Base-by-base conservation (phyloP, 2,888 invertebrate species). In the Siphlonurus alternatus region DNA sequence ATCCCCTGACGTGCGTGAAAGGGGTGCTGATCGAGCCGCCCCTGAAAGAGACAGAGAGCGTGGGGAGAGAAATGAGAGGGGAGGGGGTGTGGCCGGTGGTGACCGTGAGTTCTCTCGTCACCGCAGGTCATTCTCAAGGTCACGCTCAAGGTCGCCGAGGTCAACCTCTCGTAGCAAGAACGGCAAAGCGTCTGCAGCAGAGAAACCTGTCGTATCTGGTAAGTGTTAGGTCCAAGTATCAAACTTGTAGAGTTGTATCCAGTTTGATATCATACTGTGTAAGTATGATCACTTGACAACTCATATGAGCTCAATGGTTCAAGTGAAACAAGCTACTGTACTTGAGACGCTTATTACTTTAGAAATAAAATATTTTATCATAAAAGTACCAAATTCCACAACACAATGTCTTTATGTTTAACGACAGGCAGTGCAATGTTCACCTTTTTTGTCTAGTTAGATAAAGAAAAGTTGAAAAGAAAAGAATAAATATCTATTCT, bases 1-100 rank as follows among this genome's bases (percentile, higher is more conserved):
- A 75, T 77, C 72, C 71, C 74, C 69, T 71, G 76, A 71, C 72
- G 76, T 69, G 71, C 77, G 74, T 71, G 77, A 65, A 22, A 64
- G 61, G 24, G n/a, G 23, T 19, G 51, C 67, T 71, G 76, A 38
- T 38, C 5, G 38, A 38, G 75, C 3, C 20, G 38, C 23, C 61
- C 59, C 59, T 61, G 65, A 66, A 19, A 53, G 66, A 10, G 65
- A 68, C 15, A 61, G 61, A 25, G 61, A 38, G 15, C 38, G 38
- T 10, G 38, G 15, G 15, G 15, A 15, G 15, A 10, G 7, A 38
- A 15, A 38, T 38, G 15, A 38, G 15, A 5, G 7, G 5, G 38
- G 56, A 62, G 23, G 59, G 23, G 19, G 23, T 54, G 56, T 2
- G 38, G 62, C 61, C 15, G 61, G 61, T 25, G 20, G 24, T 18